A percentile compares a stretch with the other conserved stretches of the same genome.
phyloP scores from a whole-genome alignment of 2,113 vertebrate species.

The Podocnemis expansa region DNA sequence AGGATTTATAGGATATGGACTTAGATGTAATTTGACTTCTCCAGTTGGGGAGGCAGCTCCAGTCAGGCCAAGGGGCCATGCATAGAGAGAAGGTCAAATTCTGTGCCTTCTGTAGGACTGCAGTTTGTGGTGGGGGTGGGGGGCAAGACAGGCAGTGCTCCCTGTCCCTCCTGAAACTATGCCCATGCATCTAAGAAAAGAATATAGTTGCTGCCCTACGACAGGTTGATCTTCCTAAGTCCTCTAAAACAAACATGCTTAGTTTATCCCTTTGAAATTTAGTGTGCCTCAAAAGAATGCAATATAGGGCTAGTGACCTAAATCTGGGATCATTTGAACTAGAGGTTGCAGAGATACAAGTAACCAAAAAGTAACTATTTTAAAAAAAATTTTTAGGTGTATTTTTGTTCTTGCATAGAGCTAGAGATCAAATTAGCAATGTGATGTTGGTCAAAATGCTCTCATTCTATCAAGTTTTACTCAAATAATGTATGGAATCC shows the following conservation, averaged over 20 bases:
- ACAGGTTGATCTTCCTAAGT: neutral
- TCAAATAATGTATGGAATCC: neutral
- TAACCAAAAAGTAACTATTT: neutral
- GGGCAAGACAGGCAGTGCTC: neutral
- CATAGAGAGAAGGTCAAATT: neutral
- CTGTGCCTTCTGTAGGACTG: neutral
- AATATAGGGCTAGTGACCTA: neutral
- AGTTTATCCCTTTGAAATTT: neutral
- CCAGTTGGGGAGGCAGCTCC: neutral
- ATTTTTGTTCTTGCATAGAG: neutral
- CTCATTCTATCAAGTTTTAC: neutral
- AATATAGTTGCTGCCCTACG: neutral
- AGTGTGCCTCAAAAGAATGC: neutral
- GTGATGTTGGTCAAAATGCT: neutral
- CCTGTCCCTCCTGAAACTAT: neutral
- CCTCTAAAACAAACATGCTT: neutral
- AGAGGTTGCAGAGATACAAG: neutral
- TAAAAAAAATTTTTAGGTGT: neutral
- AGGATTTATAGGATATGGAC: neutral
- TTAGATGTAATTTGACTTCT: neutral
- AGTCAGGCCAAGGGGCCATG: neutral
- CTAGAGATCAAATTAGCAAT: neutral
- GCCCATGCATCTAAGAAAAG: neutral
- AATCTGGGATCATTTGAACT: neutral
- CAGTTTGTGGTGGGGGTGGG: no score